Conservation (phyloP, 2,888 invertebrate genomes). For the Drosophila helvetica region DNA sequence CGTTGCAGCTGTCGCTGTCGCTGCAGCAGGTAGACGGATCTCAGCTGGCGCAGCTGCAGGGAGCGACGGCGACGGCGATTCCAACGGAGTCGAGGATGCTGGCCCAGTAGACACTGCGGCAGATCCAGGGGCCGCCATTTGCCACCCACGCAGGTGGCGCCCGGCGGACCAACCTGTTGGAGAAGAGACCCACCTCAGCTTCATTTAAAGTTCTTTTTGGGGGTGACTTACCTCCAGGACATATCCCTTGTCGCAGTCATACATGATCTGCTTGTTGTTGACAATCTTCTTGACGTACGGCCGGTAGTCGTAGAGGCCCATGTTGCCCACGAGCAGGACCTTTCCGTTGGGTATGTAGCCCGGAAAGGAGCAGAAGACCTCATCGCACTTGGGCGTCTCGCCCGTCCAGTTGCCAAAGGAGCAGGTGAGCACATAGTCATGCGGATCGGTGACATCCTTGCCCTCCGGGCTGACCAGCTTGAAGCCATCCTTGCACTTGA, state of each 20-base stretch:
- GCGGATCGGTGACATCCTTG: constrained; percentile 82
- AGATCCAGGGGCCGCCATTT: constrained; percentile 95
- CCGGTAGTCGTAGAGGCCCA: constrained; percentile 97
- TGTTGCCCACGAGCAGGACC: constrained; percentile 95
- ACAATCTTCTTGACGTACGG: constrained; percentile 94
- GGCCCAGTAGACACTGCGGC: constrained; percentile 92
- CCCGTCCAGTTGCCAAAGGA: constrained; percentile 98
- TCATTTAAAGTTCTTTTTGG: background rate
- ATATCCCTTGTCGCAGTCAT: constrained; percentile 96
- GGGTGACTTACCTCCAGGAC: constrained; percentile 86
- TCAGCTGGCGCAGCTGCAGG: constrained; percentile 73
- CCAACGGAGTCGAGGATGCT: constrained; percentile 94
- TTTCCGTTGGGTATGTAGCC: constrained; percentile 95
- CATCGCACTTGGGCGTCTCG: constrained; percentile 92
- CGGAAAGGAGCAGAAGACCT: constrained; percentile 96
- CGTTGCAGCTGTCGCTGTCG: constrained; percentile 72
- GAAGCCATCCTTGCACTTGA: constrained; percentile 96
- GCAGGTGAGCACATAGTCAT: constrained; percentile 91
- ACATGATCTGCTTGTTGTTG: constrained; percentile 97
- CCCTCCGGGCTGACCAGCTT: constrained; percentile 89
- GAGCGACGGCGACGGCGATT: constrained; percentile 87
- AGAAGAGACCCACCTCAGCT: too few relatives aligned
- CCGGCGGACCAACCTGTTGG: constrained; percentile 90
- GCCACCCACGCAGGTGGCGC: constrained; percentile 97
- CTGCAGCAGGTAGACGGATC: constrained; percentile 78